A percentile compares a stretch with the other conserved stretches of the same genome.
Evolutionary conservation across 2,113 vertebrate species (phyloP).

Genomic region (Bufo bufo): DNA sequence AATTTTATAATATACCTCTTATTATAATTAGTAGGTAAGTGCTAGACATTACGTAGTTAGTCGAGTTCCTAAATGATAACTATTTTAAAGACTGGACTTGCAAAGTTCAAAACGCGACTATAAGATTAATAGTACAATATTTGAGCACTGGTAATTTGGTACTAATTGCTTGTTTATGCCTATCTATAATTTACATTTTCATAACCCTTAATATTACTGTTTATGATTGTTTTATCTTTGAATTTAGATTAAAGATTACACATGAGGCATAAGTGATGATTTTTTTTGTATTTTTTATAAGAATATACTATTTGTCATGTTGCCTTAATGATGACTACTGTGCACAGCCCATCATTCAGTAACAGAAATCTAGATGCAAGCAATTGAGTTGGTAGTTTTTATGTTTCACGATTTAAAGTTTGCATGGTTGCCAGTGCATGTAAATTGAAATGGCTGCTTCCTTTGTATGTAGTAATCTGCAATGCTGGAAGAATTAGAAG

Average conservation of each 20-base stretch:
- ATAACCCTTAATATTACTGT: background rate
- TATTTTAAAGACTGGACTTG: background rate
- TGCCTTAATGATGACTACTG: background rate
- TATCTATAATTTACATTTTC: background rate
- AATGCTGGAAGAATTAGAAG: conserved; percentile 61
- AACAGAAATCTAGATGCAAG: background rate
- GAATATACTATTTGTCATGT: background rate
- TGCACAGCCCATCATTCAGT: background rate
- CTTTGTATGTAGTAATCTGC: conserved; percentile 49
- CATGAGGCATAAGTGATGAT: background rate
- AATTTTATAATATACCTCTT: background rate
- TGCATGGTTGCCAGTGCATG: conserved; percentile 21
- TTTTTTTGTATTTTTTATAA: background rate
- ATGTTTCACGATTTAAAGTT: background rate
- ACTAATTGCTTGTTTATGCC: background rate
- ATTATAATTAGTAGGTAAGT: background rate
- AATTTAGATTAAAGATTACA: background rate
- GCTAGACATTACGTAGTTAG: background rate
- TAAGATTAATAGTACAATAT: background rate
- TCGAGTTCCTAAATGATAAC: background rate
- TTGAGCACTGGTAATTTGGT: background rate
- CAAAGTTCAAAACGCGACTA: background rate
- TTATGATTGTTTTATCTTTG: background rate
- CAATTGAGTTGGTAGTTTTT: background rate
- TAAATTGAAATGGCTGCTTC: conserved; percentile 34